Base-by-base conservation (phyloP, 2,888 invertebrate genomes). In the Latrodectus hesperus region DNA sequence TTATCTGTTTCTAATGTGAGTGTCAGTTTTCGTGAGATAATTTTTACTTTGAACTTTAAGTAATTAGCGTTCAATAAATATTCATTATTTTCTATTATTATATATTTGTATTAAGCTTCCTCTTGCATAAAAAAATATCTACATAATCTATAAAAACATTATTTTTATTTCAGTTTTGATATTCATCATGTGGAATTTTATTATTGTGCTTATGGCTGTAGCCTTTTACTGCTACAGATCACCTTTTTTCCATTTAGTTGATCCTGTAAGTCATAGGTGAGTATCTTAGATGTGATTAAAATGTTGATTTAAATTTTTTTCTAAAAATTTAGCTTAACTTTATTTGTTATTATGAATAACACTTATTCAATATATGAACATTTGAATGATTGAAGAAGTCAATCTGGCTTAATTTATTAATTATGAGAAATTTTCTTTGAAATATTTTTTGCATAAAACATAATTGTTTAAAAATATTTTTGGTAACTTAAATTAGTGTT, bases 261-360 rank as follows among this genome's bases (percentile, higher is more conserved):
- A 80, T 80, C 85, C 85, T 70, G 71, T 86, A 10, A 65, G 53
- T 38, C 80, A 76, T 65, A 86, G 76, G 85, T 80, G 80, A 79
- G 8, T 73, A 22, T 60, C 17, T 17, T 68, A 38, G 6, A 38
- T 38, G 38, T 38, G 38, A 38, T 38, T 38, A 38, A 38, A 38
- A 38, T 38, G 6, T 38, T 38, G 22, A 38, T 38, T 6, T 38
- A 3, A 38, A 38, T 38, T 38, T 38, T 38, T 6, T 38, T 38
- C 38, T 38, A 0, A 1, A 38, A 38, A 38, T 38, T 38, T 38
- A 38, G 6, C 0, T 38, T 3, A 38, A 38, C 38, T 38, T 4
- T 38, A 38, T 38, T 38, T 38, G 38, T 38, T 6, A 38, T 6
- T 38, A 38, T 38, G 38, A 38, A 6, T 38, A 38, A 3, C 38